Base-by-base conservation (phyloP, 64 coral and sea anemone genomes). In the Actinia tenebrosa region DNA sequence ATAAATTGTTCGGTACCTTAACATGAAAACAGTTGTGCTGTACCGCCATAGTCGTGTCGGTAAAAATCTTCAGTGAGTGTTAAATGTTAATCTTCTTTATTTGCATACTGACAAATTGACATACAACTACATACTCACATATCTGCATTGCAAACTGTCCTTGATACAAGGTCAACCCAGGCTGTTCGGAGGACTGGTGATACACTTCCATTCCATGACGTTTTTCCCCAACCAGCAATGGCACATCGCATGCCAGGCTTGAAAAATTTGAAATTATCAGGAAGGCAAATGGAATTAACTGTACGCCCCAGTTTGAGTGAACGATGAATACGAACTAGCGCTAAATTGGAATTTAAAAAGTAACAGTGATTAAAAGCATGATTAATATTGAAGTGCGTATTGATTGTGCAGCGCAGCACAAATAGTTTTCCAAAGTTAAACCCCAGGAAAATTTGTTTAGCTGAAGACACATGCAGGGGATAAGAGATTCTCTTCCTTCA, bases 181-280 rank as follows among this genome's bases (percentile, higher is more conserved):
- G 90, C 93, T 64, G 95, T 93, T 46, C 93, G 86, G 2, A 99
- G 87, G 16, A 86, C 83, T 23, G 52, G 80, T 20, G 97, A 92
- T 15, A 55, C 55, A 14, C 71, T 89, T 16, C 97, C 97, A 56
- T 99, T 92, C 88, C 91, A 91, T 19, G 72, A 50, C 5, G 97
- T 99, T 64, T 99, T 87, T 11, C 97, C 97, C 97, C 97, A 99
- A 10, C 97, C 97, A 8, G 97, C 93, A n/a, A 99, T 85, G 10
- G 85, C 69, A 56, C 97, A 99, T 42, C 97, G 93, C 84, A 66
- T 55, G 42, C 97, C 97, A 27, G 88, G 86, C 42, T 90, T 95
- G 15, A 92, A 92, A 62, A 86, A 95, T 11, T 64, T 53, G 80
- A 88, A 56, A 30, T 86, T 90, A 23, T 87, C 78, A 6, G 97